These are phyloP conservation scores for Capreolus pygargus DNA, from an alignment of 2,113 vertebrate genomes.

Conservation along the genomic window DNA sequence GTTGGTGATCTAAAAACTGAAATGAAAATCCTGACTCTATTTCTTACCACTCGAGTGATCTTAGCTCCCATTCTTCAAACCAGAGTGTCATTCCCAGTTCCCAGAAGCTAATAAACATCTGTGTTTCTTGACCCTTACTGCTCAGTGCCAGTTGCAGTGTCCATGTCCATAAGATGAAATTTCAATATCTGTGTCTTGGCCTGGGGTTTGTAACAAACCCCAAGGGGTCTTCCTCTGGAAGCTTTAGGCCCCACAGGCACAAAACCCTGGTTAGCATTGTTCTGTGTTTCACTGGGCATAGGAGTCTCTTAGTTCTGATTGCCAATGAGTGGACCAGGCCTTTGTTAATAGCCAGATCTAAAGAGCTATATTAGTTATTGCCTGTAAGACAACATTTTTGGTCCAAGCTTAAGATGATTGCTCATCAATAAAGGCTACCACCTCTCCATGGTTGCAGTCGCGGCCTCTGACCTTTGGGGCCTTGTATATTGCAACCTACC, in stretches of 20 bases:
- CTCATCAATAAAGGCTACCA: not conserved
- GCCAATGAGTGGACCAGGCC: not conserved
- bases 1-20: not conserved
- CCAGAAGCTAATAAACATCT: not conserved
- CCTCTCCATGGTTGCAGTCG: rapidly evolving
- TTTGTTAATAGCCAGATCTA: not conserved
- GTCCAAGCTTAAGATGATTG: not conserved
- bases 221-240: not conserved
- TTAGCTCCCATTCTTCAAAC: not conserved
- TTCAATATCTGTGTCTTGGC: not conserved
- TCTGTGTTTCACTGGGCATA: not conserved
- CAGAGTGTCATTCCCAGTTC: not conserved
- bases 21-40: not conserved
- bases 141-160: not conserved
- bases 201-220: not conserved
- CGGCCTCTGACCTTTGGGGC: too few relatives aligned
- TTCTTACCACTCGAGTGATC: not conserved
- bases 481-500: not conserved
- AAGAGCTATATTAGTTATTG: not conserved
- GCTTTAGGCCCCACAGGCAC: not conserved
- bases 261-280: not conserved
- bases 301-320: not conserved
- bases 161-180: not conserved
- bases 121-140: not conserved
- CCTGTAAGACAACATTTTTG: not conserved